Conservation (phyloP, 2,797 vertebrate species). For the Forpus xanthops region DNA sequence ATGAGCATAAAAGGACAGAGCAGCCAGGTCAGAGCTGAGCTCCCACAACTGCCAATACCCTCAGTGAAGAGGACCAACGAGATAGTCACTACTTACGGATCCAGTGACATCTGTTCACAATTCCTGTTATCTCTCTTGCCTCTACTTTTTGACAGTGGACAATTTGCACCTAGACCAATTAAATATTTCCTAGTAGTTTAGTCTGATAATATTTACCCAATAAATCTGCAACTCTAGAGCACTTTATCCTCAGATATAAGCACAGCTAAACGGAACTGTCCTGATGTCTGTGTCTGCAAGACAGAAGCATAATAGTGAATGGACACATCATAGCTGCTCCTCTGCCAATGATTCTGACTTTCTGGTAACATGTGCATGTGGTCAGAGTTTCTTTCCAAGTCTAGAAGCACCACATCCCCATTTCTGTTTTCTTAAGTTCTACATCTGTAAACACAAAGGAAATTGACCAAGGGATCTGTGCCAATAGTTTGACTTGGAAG, state of each 20-base stretch:
- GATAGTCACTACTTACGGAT: neutral
- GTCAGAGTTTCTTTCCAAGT: neutral
- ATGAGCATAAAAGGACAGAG: neutral
- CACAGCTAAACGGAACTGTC: neutral
- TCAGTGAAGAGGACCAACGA: neutral
- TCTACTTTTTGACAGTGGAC: neutral
- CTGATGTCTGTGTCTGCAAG: neutral
- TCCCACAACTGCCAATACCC: neutral
- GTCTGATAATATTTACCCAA: neutral
- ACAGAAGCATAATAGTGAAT: neutral
- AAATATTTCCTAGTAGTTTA: neutral
- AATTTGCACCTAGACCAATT: neutral
- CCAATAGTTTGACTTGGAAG: neutral
- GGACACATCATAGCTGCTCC: neutral
- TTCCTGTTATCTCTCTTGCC: neutral
- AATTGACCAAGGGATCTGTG: neutral
- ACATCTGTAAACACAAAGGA: neutral
- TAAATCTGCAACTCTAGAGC: neutral
- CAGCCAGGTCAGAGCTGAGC: neutral
- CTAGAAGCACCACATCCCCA: neutral
- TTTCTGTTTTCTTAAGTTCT: neutral
- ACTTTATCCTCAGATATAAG: neutral
- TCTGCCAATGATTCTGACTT: neutral
- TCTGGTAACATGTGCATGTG: accelerated
- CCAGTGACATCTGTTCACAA: neutral